phyloP scores from a whole-genome alignment of 2,797 vertebrate species.

The Lacerta agilis region DNA sequence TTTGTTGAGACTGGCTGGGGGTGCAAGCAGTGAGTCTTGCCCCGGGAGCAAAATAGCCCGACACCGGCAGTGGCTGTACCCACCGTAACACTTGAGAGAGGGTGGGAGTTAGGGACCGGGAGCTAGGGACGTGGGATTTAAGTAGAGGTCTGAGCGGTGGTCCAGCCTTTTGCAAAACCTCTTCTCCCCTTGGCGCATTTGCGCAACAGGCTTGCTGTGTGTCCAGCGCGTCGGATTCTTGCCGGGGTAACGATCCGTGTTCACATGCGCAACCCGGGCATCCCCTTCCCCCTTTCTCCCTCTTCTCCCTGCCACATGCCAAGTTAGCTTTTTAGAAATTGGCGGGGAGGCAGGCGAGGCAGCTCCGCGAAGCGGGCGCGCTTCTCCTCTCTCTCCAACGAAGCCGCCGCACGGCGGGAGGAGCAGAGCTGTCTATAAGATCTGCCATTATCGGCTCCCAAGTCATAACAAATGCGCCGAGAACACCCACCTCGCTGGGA shows the following conservation, averaged over 20 bases:
- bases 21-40: too few relatives aligned
- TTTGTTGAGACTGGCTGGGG: too few relatives aligned
- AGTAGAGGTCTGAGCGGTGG: not conserved
- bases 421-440: slow-evolving; percentile 77
- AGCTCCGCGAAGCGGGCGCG: not conserved
- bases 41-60: too few relatives aligned
- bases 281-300: not conserved
- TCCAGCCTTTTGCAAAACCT: too few relatives aligned
- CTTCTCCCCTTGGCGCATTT: not conserved
- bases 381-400: not conserved
- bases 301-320: not conserved
- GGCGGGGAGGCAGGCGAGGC: not conserved
- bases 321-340: not conserved
- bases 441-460: slow-evolving; percentile 88
- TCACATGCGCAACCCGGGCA: not conserved
- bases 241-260: too few relatives aligned
- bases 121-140: not conserved
- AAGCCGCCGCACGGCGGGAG: slow-evolving; percentile 31
- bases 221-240: not conserved
- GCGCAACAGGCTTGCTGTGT: not conserved
- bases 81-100: too few relatives aligned
- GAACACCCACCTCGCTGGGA: slow-evolving; percentile 89
- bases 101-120: too few relatives aligned
- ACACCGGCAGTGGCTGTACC: too few relatives aligned
- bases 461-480: slow-evolving; percentile 85